Base-by-base conservation (phyloP, 1,140 invertebrate genomes). In the Drosophila dunni region DNA sequence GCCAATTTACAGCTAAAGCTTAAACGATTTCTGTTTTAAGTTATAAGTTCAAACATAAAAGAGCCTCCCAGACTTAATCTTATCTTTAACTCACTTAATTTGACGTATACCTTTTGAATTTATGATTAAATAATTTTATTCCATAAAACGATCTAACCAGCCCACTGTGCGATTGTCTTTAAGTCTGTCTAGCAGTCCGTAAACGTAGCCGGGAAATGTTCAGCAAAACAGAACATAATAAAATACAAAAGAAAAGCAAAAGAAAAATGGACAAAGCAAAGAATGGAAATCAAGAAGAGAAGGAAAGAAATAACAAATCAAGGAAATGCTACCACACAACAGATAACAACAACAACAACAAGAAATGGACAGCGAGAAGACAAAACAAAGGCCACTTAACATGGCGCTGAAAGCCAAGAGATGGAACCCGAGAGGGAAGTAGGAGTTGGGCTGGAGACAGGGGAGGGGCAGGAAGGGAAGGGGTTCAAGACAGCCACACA, bases 371-470 rank as follows among this genome's bases (percentile, higher is more conserved):
- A 29, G 24, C 24, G 24, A 29, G 24, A 2, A 29, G 24, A 29
- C 24, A 83, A 51, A 57, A 53, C 29, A 76, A 76, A 65, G 54
- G 74, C 72, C 72, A 72, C 68, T 71, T 76, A 72, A 48, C 46
- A 20, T 53, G 68, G 56, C 64, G 68, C 54, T 46, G 62, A 65
- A 60, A 65, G 60, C n/a, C 45, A 61, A 54, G 29, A 38, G 6
- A 8, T 11, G 36, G 24, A 54, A 29, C 34, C 36, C 11, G 36
- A 42, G 33, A 40, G 15, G 33, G 40, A 42, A 66, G 36, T 45
- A 3, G 6, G 13, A 29, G 45, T 45, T 58, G 8, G 11, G 17
- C 7, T 10, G 11, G 53, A 17, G 24, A 7, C 9, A n/a, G 10
- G 51, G 15, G 36, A 29, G 9, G 29, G 33, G 33, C 44, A 11